phyloP scores from a whole-genome alignment of 2,113 vertebrate genomes.

The Stigmatopora nigra region DNA sequence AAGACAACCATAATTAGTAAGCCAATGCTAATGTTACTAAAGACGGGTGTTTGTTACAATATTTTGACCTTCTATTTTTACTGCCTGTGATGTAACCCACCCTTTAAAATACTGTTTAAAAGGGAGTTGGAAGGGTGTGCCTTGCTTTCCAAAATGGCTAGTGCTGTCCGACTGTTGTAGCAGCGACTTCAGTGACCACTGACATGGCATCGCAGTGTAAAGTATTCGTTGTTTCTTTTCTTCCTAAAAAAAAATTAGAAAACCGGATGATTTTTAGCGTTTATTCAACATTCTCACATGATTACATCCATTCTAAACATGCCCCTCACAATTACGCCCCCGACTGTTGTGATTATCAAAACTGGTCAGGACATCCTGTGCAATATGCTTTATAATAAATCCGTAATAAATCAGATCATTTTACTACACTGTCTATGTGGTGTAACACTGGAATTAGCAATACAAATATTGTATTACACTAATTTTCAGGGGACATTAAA shows the following conservation, averaged over 20 bases:
- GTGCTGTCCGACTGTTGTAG: conserved; percentile 8
- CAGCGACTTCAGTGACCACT: background rate
- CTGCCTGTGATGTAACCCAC: conserved; percentile 1
- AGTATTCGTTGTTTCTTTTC: conserved; percentile 3
- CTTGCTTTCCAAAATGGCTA: background rate
- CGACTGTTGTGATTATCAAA: conserved; percentile 21
- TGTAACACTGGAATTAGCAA: too few species aligned
- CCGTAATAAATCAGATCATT: conserved; percentile 26
- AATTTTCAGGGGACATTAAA: background rate
- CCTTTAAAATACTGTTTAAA: background rate
- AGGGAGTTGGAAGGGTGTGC: background rate
- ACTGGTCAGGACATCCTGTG: conserved; percentile 58
- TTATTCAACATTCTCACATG: conserved; percentile 17
- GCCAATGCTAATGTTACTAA: background rate
- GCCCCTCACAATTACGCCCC: conserved; percentile 19
- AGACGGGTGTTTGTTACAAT: background rate
- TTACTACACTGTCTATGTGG: conserved; percentile 10
- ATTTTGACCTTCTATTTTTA: conserved; percentile 2
- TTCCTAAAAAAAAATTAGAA: conserved; percentile 5
- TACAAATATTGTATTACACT: background rate
- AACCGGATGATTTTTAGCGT: conserved; percentile 28
- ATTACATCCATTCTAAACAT: background rate
- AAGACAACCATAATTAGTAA: conserved; percentile 8
- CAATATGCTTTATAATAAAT: conserved; percentile 60
- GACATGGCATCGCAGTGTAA: conserved; percentile 5